Evolutionary conservation across 2,888 invertebrate species (phyloP).

Genomic region (Netelia melanura): DNA sequence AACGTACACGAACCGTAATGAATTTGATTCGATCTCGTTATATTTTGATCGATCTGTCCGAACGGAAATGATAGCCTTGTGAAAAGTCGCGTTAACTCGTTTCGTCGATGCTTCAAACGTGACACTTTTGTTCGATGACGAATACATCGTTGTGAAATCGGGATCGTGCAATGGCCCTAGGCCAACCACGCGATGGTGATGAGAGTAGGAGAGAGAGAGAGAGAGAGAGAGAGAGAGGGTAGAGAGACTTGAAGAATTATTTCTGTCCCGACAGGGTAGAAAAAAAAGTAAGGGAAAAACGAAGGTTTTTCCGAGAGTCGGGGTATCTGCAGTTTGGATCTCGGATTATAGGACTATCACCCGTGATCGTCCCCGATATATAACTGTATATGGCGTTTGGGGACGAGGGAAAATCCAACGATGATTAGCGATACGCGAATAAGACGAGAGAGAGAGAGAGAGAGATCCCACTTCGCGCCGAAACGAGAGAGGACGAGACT

Average conservation of each 20-base stretch:
- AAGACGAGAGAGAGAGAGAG: neutral
- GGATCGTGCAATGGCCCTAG: neutral
- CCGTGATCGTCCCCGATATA: neutral
- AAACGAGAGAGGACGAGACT: neutral
- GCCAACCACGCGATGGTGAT: neutral
- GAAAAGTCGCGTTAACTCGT: neutral
- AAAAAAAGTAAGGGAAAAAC: neutral
- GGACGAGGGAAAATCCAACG: neutral
- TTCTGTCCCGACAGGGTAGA: neutral
- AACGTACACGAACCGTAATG: too few relatives aligned
- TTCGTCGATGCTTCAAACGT: neutral
- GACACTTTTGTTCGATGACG: neutral
- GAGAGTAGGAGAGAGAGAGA: neutral
- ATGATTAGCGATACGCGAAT: constrained; percentile 55
- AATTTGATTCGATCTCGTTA: too few relatives aligned
- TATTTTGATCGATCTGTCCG: too few relatives aligned
- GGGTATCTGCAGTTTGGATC: neutral
- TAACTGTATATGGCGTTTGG: constrained; percentile 23
- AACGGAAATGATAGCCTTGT: too few relatives aligned
- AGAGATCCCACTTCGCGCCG: constrained; percentile 31
- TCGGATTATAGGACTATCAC: constrained; percentile 33
- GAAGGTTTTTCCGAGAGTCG: neutral
- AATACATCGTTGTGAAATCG: neutral
- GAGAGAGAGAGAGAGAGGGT: neutral
- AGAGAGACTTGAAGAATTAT: neutral